A percentile compares a stretch with the other conserved stretches of the same genome.
These are phyloP conservation scores for Pangasius larnaudii DNA, from an alignment of 2,797 vertebrate genomes.

Conservation along the genomic window DNA sequence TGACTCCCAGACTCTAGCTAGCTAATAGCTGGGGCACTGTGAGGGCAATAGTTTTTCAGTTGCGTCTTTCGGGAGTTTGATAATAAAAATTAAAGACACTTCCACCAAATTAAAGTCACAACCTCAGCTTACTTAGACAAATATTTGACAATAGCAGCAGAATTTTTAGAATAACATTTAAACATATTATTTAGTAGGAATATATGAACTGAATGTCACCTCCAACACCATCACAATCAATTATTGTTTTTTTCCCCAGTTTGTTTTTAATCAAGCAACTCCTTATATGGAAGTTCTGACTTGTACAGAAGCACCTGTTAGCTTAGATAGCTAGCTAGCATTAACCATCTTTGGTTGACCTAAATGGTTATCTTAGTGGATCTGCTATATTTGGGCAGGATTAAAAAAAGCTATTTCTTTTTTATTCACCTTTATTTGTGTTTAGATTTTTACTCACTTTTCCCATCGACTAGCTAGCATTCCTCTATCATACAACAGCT, in stretches of 20 bases:
- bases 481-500: neutral
- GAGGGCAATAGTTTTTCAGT: neutral
- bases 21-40: neutral
- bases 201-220: neutral
- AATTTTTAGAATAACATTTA: no score
- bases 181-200: neutral
- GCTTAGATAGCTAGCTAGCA: neutral
- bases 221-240: neutral
- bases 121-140: no score
- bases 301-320: neutral
- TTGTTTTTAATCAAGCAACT: neutral
- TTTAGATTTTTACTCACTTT: neutral
- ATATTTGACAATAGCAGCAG: no score
- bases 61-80: neutral
- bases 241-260: neutral
- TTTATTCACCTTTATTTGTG: no score
- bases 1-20: neutral
- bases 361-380: neutral
- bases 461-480: neutral
- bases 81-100: neutral
- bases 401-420: neutral
- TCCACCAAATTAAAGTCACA: no score
- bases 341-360: neutral
- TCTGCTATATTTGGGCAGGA: neutral
- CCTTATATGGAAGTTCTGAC: no score